These are phyloP conservation scores for Pagetopsis macropterus DNA, from an alignment of 2,797 vertebrate genomes.

Conservation along the genomic window DNA sequence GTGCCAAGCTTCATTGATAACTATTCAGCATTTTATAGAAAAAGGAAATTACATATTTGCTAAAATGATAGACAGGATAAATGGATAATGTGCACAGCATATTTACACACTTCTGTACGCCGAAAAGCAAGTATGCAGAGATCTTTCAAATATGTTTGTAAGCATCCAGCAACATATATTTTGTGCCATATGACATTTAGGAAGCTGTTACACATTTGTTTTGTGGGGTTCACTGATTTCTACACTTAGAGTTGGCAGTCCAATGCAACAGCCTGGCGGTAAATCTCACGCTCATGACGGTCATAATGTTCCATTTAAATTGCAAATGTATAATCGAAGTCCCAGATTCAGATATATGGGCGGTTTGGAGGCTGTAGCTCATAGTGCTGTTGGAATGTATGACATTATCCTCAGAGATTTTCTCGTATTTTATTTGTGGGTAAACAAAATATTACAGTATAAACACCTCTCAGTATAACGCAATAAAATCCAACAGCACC, in stretches of 20 bases:
- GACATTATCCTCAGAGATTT: slow-evolving; percentile 1
- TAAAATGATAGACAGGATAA: too few relatives aligned
- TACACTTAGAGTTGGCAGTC: background rate
- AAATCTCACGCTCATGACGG: slow-evolving; percentile 5
- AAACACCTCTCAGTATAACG: background rate
- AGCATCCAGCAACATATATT: background rate
- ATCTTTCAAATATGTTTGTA: background rate
- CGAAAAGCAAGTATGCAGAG: background rate
- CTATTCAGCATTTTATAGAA: background rate
- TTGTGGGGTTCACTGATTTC: background rate
- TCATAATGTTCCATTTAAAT: slow-evolving; percentile 18
- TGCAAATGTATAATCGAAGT: background rate
- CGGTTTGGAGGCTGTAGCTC: slow-evolving; percentile 6
- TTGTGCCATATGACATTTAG: background rate
- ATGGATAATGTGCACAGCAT: background rate
- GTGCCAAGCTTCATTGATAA: background rate
- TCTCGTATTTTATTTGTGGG: background rate
- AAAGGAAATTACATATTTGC: background rate
- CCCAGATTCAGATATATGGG: slow-evolving; percentile 3
- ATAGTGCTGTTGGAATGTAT: background rate
- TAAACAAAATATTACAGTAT: background rate
- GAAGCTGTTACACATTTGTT: background rate
- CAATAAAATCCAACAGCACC: background rate
- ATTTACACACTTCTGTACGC: background rate
- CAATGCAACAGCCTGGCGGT: background rate